These are phyloP conservation scores for Polietes domitor DNA, from an alignment of 2,888 invertebrate species.

Conservation along the genomic window DNA sequence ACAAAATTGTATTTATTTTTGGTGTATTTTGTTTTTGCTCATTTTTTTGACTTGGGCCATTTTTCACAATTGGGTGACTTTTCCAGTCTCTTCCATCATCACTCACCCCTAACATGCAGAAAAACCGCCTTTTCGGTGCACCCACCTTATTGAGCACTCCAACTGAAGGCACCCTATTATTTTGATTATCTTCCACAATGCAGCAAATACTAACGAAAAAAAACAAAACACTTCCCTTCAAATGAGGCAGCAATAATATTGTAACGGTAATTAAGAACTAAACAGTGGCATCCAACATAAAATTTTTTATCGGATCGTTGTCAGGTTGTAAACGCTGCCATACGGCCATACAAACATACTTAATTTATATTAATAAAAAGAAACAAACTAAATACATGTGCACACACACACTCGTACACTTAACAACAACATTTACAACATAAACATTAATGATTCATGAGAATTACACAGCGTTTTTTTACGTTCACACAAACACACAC, in stretches of 20 bases:
- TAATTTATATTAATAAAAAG: background rate
- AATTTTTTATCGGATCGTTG: slow-evolving; percentile 2
- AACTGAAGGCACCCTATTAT: no score
- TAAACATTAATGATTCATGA: slow-evolving; percentile 30
- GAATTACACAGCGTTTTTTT: background rate
- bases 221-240: no score
- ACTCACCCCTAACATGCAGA: no score
- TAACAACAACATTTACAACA: background rate
- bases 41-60: no score
- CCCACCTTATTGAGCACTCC: no score
- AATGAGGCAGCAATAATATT: background rate
- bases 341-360: background rate
- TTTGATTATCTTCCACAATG: no score
- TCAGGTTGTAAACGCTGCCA: background rate
- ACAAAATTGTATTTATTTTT: no score
- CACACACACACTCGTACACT: background rate
- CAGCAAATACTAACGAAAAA: no score
- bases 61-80: no score
- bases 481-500: background rate
- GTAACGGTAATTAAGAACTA: background rate
- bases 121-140: no score
- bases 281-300: background rate
- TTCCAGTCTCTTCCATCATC: no score
- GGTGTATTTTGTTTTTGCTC: no score
- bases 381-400: background rate